Base-by-base conservation (phyloP, 2,888 invertebrate species). In the Cephus spinipes region DNA sequence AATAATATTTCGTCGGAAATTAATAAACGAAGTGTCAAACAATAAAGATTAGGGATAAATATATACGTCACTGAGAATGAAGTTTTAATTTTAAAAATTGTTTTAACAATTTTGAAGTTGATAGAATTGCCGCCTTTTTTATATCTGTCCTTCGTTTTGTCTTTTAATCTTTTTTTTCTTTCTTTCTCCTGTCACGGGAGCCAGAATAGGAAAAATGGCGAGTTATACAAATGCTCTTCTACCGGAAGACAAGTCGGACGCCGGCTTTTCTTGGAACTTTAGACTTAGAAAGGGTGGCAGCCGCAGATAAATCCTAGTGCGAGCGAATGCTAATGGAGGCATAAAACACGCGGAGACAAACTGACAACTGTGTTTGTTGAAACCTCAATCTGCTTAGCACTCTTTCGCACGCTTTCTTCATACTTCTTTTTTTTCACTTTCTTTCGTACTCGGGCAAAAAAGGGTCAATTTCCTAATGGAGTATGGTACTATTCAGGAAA, bases 241-340 rank as follows among this genome's bases (percentile, higher is more conserved):
- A 23, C 71, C 31, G 71, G 12, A 71, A 33, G 71, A 31, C 31
- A 71, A 71, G 71, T 55, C 55, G 32, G 71, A 71, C 71, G 71
- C 71, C 31, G 71, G 12, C 4, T 31, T 71, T 71, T 33, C 32
- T 31, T 33, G 31, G 15, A 33, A 71, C 71, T 71, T 71, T 71
- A 71, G 71, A 71, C 31, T 71, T 71, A 71, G 71, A 71, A 71
- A 12, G 31, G 71, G 12, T 55, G 23, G 55, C 55, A n/a, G 31
- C 71, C 15, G 31, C 71, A 33, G 31, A 71, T 71, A 71, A 71
- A 71, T 71, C 31, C 32, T 23, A 4, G 31, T 12, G 75, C 74
- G 77, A 75, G 69, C 75, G 71, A 77, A 77, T 77, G 77, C 77
- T 77, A 77, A 77, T 77, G 77, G 77, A 77, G 77, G 75, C 77